These are phyloP conservation scores for Sebastes fasciatus DNA, from an alignment of 2,113 vertebrate species.

Conservation along the genomic window DNA sequence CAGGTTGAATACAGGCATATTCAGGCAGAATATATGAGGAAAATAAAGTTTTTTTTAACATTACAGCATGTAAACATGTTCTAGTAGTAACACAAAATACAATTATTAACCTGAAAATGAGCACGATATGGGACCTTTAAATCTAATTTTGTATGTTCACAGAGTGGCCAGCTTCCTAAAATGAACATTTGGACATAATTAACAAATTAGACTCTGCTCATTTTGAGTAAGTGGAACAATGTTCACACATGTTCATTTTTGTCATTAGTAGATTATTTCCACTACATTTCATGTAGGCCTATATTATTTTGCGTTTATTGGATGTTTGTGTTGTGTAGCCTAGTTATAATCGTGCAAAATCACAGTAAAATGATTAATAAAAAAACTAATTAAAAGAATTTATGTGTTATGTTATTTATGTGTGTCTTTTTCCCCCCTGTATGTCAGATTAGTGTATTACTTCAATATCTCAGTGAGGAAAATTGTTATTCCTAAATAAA, in stretches of 20 bases:
- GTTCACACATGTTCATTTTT: not conserved
- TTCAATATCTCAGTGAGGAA: not conserved
- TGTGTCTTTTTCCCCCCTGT: not conserved
- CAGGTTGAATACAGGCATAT: too few species aligned
- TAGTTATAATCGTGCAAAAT: not conserved
- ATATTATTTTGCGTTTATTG: not conserved
- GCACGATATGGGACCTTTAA: too few species aligned
- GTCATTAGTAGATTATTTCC: not conserved
- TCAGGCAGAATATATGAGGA: too few species aligned
- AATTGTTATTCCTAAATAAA: not conserved
- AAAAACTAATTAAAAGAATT: not conserved
- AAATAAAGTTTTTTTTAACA: too few species aligned
- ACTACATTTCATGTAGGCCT: not conserved
- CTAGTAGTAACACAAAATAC: too few species aligned
- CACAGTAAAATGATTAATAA: not conserved
- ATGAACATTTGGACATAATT: too few species aligned
- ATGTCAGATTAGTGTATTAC: not conserved
- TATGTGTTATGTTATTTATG: not conserved
- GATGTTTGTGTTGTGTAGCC: not conserved
- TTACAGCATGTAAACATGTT: too few species aligned
- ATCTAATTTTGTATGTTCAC: too few species aligned
- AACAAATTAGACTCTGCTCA: not conserved
- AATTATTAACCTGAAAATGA: too few species aligned
- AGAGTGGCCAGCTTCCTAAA: too few species aligned
- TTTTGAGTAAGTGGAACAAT: not conserved